phyloP scores from a whole-genome alignment of 2,113 vertebrate species.

The Cavia porcellus region DNA sequence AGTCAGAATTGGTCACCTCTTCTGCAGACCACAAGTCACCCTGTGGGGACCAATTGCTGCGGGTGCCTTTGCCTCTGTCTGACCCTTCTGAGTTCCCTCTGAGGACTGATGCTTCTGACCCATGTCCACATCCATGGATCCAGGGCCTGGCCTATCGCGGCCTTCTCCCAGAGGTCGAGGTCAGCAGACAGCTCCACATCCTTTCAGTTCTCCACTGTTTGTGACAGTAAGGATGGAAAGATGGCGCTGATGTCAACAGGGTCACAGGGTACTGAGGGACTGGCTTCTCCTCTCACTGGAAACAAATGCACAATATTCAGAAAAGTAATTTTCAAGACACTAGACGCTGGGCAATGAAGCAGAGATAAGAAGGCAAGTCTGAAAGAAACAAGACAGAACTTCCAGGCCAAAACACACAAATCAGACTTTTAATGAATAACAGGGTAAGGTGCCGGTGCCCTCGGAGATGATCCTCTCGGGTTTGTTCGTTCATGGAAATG shows the following conservation, averaged over 20 bases:
- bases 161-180: not conserved
- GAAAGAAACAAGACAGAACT: not conserved
- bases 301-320: not conserved
- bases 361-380: not conserved
- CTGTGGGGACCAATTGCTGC: not conserved
- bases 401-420: not conserved
- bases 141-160: not conserved
- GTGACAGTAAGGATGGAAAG: not conserved
- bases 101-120: not conserved
- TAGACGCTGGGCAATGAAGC: not conserved
- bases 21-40: not conserved
- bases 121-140: not conserved
- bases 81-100: not conserved
- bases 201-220: not conserved
- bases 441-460: not conserved
- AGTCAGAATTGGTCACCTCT: slow-evolving; percentile 4
- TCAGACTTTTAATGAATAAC: not conserved
- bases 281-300: not conserved
- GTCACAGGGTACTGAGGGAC: not conserved
- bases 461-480: not conserved
- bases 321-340: not conserved
- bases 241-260: not conserved
- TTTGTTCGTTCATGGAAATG: not conserved
- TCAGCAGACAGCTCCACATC: not conserved
- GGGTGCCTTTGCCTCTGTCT: not conserved